phyloP scores from a whole-genome alignment of 1,140 invertebrate species.

The Drosophila arawakana region DNA sequence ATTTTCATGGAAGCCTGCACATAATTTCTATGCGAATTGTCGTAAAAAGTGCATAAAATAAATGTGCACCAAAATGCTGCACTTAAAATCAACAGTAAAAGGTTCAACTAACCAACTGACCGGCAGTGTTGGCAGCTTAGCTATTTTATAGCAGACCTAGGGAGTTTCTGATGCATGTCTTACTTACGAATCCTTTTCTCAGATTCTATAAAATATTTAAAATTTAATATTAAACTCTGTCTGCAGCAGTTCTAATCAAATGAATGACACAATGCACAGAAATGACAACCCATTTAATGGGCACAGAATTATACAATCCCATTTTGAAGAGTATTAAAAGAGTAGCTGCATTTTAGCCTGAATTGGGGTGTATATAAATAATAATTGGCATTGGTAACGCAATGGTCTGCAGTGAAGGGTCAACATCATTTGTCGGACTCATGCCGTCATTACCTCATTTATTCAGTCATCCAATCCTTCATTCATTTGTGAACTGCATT shows the following conservation, averaged over 20 bases:
- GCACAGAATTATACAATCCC: neutral
- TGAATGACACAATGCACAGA: too few species aligned
- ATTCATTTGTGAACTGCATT: conserved; percentile 46
- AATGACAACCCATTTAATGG: too few species aligned
- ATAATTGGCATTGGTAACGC: conserved; percentile 73
- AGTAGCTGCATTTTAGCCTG: neutral
- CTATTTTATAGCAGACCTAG: too few species aligned
- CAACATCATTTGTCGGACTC: conserved; percentile 34
- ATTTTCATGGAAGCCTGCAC: conserved; percentile 46
- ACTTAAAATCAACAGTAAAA: conserved; percentile 59
- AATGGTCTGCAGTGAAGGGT: conserved; percentile 64
- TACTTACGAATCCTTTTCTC: too few species aligned
- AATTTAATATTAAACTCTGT: too few species aligned
- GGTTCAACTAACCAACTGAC: neutral
- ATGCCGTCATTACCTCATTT: neutral
- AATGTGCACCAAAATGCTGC: conserved; percentile 67
- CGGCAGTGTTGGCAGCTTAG: too few species aligned
- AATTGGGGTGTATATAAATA: conserved; percentile 49
- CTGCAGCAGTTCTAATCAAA: too few species aligned
- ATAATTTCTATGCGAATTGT: conserved; percentile 70
- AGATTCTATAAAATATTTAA: too few species aligned
- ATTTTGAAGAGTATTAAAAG: neutral
- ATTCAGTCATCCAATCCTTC: conserved; percentile 23
- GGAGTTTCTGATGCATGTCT: too few species aligned
- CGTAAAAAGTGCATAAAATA: conserved; percentile 74